A percentile compares a stretch with the other conserved stretches of the same genome.
Conservation (phyloP, 2,888 invertebrate species). For the Euplexia lucipara region DNA sequence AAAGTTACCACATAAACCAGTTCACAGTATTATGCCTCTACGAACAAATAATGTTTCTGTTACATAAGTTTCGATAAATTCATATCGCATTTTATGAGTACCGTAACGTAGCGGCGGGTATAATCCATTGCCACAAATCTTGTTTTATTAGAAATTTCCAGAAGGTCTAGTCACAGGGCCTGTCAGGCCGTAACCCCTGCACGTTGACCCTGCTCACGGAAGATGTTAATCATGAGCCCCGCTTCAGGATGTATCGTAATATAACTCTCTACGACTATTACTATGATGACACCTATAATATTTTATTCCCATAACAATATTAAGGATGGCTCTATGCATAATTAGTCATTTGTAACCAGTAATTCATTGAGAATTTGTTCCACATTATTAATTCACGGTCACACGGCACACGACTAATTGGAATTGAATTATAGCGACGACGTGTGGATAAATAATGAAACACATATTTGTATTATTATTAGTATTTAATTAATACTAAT, state of each 20-base stretch:
- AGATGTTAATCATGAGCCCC: conserved; percentile 85
- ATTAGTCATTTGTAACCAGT: conserved; percentile 49
- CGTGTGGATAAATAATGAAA: conserved; percentile 44
- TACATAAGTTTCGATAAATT: conserved; percentile 46
- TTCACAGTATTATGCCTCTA: conserved; percentile 12
- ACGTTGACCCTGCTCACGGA: conserved; percentile 86
- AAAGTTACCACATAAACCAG: conserved; percentile 14
- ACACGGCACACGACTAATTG: conserved; percentile 34
- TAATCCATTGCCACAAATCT: conserved; percentile 53
- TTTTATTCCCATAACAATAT: conserved; percentile 48
- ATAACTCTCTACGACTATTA: conserved; percentile 68
- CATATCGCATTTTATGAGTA: conserved; percentile 47
- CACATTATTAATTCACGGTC: conserved; percentile 42
- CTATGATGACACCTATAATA: conserved; percentile 70
- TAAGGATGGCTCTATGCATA: conserved; percentile 35
- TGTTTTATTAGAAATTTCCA: conserved; percentile 66
- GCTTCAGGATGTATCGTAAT: conserved; percentile 69
- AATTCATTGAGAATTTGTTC: conserved; percentile 41
- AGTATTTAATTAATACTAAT: conserved; percentile 9
- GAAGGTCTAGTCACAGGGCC: conserved; percentile 68
- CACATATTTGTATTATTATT: conserved; percentile 4
- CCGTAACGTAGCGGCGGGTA: conserved; percentile 22
- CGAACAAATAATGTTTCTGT: conserved; percentile 26
- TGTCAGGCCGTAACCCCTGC: conserved; percentile 82
- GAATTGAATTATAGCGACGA: conserved; percentile 36